Percentiles rank a stretch among this genome's conserved stretches.
phyloP scores from a whole-genome alignment of 2,888 invertebrate species.

The Ophion costatus region DNA sequence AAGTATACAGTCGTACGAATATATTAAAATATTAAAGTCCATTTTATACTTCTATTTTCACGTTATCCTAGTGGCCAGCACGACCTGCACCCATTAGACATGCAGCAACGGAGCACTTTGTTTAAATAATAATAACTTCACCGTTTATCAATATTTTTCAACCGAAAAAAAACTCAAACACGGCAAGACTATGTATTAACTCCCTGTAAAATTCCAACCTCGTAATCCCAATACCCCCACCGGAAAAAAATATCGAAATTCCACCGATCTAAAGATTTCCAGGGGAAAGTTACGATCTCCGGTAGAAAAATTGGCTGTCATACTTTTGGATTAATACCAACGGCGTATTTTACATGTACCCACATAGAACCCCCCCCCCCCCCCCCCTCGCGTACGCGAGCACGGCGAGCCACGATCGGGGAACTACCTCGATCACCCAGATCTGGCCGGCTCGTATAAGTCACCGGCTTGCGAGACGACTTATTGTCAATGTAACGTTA shows the following conservation, averaged over 20 bases:
- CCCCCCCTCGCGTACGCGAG: too few species aligned
- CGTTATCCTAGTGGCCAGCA: too few species aligned
- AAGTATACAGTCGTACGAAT: too few species aligned
- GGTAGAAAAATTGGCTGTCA: not conserved
- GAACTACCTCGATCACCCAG: constrained; percentile 34
- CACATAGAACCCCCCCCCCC: too few species aligned
- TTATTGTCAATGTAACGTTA: constrained; percentile 32
- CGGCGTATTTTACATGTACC: too few species aligned
- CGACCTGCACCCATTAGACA: not conserved
- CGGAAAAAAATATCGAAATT: not conserved
- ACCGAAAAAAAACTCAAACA: not conserved
- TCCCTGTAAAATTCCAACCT: not conserved
- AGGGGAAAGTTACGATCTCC: too few species aligned
- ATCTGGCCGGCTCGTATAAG: constrained; percentile 36
- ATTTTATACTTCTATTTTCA: too few species aligned
- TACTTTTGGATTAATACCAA: not conserved
- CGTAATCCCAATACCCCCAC: not conserved
- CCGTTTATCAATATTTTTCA: not conserved
- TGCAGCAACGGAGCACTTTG: not conserved
- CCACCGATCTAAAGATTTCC: not conserved
- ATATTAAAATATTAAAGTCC: too few species aligned
- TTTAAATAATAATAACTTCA: not conserved
- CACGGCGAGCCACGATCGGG: not conserved
- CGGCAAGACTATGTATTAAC: not conserved
- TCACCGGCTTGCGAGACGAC: constrained; percentile 48